A percentile compares a stretch with the other conserved stretches of the same genome.
Evolutionary conservation across 1,140 invertebrate genomes (phyloP).

Genomic region (Eufriesea mexicana): DNA sequence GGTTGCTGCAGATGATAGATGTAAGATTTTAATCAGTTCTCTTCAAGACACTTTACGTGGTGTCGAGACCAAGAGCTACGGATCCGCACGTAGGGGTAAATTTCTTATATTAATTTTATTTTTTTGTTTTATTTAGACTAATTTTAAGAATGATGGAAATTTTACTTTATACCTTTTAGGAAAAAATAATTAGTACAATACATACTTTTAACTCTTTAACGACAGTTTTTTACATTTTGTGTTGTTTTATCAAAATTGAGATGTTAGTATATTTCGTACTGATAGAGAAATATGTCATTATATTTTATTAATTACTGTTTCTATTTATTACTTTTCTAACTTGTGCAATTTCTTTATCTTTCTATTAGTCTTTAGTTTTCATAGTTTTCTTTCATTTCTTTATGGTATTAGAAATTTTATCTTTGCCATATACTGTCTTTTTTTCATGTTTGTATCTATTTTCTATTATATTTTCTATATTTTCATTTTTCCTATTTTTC

Average conservation of each 20-base stretch:
- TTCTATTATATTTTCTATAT: no score
- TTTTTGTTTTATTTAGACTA: not conserved
- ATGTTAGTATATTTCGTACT: not conserved
- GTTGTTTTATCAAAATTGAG: not conserved
- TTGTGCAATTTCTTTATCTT: no score
- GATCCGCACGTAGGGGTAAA: slow-evolving; percentile 85
- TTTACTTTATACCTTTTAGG: no score
- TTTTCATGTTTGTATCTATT: no score
- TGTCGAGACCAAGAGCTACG: slow-evolving; percentile 98
- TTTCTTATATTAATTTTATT: slow-evolving; percentile 14
- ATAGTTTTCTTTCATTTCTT: no score
- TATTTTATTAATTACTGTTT: no score
- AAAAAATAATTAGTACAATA: no score
- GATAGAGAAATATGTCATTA: not conserved
- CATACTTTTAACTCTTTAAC: not conserved
- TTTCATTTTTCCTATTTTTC: no score
- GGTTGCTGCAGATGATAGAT: slow-evolving; percentile 96
- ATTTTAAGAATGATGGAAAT: not conserved
- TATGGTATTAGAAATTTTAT: no score
- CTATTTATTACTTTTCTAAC: no score
- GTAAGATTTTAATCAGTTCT: slow-evolving; percentile 98
- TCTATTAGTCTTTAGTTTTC: no score
- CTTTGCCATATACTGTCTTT: no score
- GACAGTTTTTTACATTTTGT: not conserved
- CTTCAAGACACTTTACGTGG: slow-evolving; percentile 98